These are phyloP conservation scores for Plebejus melissa DNA, from an alignment of 2,888 invertebrate genomes.

Conservation along the genomic window DNA sequence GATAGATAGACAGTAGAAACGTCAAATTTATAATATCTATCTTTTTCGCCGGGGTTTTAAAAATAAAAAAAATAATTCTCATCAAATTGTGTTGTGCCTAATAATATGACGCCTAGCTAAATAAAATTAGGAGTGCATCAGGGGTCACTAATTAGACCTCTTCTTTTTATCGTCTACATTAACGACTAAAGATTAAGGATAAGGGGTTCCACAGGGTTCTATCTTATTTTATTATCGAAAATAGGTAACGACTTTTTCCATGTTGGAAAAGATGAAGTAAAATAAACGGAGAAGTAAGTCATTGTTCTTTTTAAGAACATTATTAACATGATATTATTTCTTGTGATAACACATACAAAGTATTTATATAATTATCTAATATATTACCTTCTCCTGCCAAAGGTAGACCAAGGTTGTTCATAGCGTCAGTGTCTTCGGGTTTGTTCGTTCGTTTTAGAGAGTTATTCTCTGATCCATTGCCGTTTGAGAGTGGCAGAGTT, in stretches of 20 bases:
- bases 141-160: neutral
- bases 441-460: conserved; percentile 67
- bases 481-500: conserved; percentile 62
- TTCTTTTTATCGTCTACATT: neutral
- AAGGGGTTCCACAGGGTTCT: neutral
- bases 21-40: too few species aligned
- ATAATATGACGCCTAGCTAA: neutral
- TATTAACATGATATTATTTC: too few species aligned
- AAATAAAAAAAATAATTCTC: too few species aligned
- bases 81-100: neutral
- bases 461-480: conserved; percentile 66
- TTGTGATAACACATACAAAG: neutral
- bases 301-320: too few species aligned
- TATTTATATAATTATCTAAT: neutral
- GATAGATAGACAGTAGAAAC: too few species aligned
- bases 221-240: neutral
- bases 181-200: neutral
- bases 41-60: too few species aligned
- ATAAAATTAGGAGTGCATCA: neutral
- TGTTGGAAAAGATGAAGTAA: too few species aligned
- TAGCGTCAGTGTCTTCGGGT: conserved; percentile 64
- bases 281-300: too few species aligned
- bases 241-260: neutral
- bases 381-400: conserved; percentile 48
- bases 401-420: conserved; percentile 67